Base-by-base conservation (phyloP, 1,140 invertebrate genomes). In the Heliothis subflexa region DNA sequence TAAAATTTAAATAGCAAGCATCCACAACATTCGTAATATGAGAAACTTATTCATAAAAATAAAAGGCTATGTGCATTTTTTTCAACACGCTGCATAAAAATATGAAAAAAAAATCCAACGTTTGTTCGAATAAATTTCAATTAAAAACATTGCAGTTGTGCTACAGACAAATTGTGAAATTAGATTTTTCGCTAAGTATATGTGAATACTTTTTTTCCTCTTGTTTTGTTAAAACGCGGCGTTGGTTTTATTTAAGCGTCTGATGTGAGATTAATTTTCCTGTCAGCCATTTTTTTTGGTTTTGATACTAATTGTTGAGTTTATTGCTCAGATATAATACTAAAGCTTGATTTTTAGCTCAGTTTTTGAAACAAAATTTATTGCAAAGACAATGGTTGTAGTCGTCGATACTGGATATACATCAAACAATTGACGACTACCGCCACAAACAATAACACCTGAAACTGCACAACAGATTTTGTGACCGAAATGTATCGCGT, bases 61-160 rank as follows among this genome's bases (percentile, higher is more conserved):
- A 55, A 52, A 70, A 0, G 14, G n/a, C 10, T 61, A 59, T 28
- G 3, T 7, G 12, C 3, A 0, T 5, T 40, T 40, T 40, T 40
- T 40, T 40, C 33, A 5, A 7, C 33, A 33, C 5, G 33, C 33
- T 40, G 33, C 33, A 40, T 7, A 40, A 40, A 61, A 47, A 59
- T 4, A 57, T 12, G 11, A 59, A 33, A 72, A 33, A 72, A 72
- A 72, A 40, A 47, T 33, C 12, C 11, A 16, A 33, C 49, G 68
- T 3, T 49, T 47, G 70, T 74, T 25, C 45, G 28, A 45, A 74
- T 74, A 73, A 59, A 73, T 74, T 74, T 74, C 40, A 74, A 74
- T 74, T 74, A 49, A 59, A 66, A 70, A 74, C 16, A 59, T 74
- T 74, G 71, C 54, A 74, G 33, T 40, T 61, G 33, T 61, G 40